Conservation (phyloP, 2,113 vertebrate species). For the Ictidomys tridecemlineatus region DNA sequence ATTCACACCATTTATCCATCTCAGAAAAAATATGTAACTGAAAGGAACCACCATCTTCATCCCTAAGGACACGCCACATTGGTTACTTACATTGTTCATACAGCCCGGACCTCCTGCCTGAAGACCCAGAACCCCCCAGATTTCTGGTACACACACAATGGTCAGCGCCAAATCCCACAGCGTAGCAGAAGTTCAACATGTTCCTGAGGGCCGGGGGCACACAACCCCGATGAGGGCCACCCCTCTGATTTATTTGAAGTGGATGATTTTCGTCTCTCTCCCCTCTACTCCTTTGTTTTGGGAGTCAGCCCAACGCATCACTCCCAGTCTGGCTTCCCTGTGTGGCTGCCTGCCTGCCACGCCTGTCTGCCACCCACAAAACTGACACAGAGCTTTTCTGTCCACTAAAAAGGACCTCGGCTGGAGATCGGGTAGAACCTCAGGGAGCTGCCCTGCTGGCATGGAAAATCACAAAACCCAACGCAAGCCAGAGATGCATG, state of each 20-base stretch:
- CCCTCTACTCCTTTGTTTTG: neutral
- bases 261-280: neutral
- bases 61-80: rapidly evolving
- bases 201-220: rapidly evolving
- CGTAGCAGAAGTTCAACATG: neutral
- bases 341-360: no score
- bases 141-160: neutral
- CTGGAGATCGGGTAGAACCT: neutral
- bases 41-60: neutral
- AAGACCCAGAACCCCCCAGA: neutral
- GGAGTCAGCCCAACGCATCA: neutral
- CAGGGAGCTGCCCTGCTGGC: no score
- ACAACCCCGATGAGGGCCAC: neutral
- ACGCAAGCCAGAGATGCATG: neutral
- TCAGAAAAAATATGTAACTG: neutral
- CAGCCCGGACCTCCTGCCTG: neutral
- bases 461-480: no score
- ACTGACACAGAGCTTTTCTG: neutral
- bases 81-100: neutral
- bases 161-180: no score
- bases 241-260: neutral
- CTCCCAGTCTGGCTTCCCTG: neutral
- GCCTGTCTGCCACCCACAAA: neutral
- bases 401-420: neutral
- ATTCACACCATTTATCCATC: neutral